Evolutionary conservation across 2,888 invertebrate species (phyloP), one percentile per base, ranked within the genome.

Genomic region (Metellina segmentata): DNA sequence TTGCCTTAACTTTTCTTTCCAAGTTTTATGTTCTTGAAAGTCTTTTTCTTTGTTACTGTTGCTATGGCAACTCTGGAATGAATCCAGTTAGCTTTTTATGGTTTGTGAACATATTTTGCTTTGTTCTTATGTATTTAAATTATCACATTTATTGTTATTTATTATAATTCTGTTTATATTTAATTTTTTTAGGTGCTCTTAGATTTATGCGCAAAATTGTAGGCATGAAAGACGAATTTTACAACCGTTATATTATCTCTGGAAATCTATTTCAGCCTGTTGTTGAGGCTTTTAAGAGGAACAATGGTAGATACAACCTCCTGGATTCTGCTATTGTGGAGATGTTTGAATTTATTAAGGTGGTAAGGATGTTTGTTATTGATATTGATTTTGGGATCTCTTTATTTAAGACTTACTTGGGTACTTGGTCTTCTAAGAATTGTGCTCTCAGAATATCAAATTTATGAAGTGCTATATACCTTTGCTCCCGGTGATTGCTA

Each of bases 321-420:
- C 96, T 99, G 94, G 99, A 99, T 95, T 99, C 99, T 52, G 99
- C 99, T 93, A 98, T 99, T 95, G 96, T 99, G 95, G 99, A 99
- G 96, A 97, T 99, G 96, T 99, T 99, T 96, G 99, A 99, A 96
- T 99, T 98, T 95, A 98, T 99, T 94, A 98, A 98, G 96, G 95
- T 97, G 95, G 96, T 96, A 94, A 95, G 96, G 94, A 83, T 52
- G 19, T 48, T 20, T 81, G 53, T 53, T 79, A 9, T 79, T 77
- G 16, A 5, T 19, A 1, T 49, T 19, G 16, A 19, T 77, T 34
- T 16, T 13, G 6, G 48, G 16, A 8, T 34, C 48, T 34, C 16
- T 34, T 48, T 74, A 11, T 74, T n/a, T 1, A 19, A 20, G 1
- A 74, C 11, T 34, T 34, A 34, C 34, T 34, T 34, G 34, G 34